Evolutionary conservation across 1,140 invertebrate genomes (phyloP).

Genomic region (Araneus ventricosus): DNA sequence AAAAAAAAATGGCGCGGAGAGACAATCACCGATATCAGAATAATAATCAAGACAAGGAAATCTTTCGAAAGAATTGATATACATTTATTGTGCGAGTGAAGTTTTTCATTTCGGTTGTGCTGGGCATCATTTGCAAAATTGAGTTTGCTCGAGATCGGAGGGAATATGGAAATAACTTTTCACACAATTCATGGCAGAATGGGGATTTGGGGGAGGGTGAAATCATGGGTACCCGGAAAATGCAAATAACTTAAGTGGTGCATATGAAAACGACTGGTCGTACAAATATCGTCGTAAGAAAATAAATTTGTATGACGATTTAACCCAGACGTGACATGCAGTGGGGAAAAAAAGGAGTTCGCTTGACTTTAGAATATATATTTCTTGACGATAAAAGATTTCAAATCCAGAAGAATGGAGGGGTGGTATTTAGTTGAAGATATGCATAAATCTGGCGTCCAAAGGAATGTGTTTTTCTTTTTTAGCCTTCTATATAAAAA

Average conservation of each 20-base stretch:
- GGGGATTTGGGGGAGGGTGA: background rate
- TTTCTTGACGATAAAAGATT: background rate
- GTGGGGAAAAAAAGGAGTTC: background rate
- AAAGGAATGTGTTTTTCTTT: background rate
- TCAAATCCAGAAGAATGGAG: background rate
- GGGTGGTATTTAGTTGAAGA: background rate
- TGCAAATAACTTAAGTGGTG: conserved; percentile 53
- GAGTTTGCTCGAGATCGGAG: conserved; percentile 8
- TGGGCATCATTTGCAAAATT: conserved; percentile 39
- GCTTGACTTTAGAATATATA: background rate
- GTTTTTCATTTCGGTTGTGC: conserved; percentile 1
- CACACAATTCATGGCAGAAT: background rate
- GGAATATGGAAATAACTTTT: conserved; percentile 54
- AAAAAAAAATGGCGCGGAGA: background rate
- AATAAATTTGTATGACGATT: conserved; percentile 39
- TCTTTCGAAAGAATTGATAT: conserved; percentile 27
- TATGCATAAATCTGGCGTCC: background rate
- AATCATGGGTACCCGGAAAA: background rate
- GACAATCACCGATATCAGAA: conserved; percentile 16
- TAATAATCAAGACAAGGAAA: background rate
- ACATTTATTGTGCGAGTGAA: conserved; percentile 21
- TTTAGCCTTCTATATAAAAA: no score
- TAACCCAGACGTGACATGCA: conserved; percentile 22
- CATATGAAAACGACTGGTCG: background rate
- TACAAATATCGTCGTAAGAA: conserved; percentile 14